Evolutionary conservation across 2,888 invertebrate species (phyloP).

Genomic region (Plemyria rubiginata): DNA sequence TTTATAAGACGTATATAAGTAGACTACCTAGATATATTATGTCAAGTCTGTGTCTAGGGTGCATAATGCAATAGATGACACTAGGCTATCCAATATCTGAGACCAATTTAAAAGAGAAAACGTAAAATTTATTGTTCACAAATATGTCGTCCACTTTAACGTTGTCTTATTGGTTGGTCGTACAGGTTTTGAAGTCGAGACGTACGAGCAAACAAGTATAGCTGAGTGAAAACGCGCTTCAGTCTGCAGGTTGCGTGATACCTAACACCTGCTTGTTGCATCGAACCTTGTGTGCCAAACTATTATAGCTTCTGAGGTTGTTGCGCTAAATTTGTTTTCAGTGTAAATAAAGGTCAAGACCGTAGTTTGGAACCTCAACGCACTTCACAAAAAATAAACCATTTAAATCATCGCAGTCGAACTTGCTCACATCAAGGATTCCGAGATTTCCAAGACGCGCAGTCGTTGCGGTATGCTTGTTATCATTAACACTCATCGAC

Average conservation of each 20-base stretch:
- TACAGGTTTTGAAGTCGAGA: slow-evolving; percentile 69
- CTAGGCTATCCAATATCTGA: slow-evolving; percentile 53
- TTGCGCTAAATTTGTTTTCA: slow-evolving; percentile 59
- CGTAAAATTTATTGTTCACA: slow-evolving; percentile 69
- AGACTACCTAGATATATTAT: neutral
- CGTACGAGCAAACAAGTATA: slow-evolving; percentile 55
- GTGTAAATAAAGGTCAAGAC: slow-evolving; percentile 72
- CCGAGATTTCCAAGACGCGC: slow-evolving; percentile 52
- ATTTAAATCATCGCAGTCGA: slow-evolving; percentile 50
- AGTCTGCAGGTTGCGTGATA: slow-evolving; percentile 68
- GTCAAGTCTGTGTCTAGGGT: neutral
- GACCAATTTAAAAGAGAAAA: slow-evolving; percentile 68
- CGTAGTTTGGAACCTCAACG: slow-evolving; percentile 46
- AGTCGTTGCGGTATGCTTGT: slow-evolving; percentile 58
- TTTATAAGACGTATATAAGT: slow-evolving; percentile 11
- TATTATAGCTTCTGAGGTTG: slow-evolving; percentile 56
- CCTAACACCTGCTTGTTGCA: slow-evolving; percentile 69
- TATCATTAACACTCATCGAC: slow-evolving; percentile 71
- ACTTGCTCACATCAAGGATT: slow-evolving; percentile 55
- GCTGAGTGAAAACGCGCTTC: slow-evolving; percentile 72
- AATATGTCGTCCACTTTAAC: slow-evolving; percentile 73
- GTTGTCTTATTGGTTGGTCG: slow-evolving; percentile 43
- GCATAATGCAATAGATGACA: slow-evolving; percentile 16
- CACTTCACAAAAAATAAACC: slow-evolving; percentile 49
- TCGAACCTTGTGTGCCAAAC: slow-evolving; percentile 62